Evolutionary conservation across 2,113 vertebrate species (phyloP).

Genomic region (Ammospiza nelsoni): DNA sequence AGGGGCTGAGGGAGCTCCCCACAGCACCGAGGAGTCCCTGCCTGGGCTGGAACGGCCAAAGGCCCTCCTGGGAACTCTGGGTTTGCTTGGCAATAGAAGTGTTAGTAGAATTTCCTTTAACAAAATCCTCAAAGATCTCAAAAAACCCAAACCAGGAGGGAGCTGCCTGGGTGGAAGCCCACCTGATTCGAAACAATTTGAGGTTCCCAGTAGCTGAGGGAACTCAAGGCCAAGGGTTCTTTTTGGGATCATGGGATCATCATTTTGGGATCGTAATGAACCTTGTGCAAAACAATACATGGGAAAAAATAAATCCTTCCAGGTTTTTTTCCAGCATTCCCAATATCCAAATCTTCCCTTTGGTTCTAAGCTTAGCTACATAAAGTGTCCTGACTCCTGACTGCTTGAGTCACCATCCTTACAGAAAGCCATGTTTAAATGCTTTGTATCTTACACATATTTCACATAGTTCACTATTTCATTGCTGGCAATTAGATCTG

Average conservation of each 20-base stretch:
- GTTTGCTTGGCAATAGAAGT: not conserved
- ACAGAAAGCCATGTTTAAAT: not conserved
- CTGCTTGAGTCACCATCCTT: not conserved
- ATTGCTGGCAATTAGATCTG: not conserved
- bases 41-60: not conserved
- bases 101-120: not conserved
- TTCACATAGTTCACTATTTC: not conserved
- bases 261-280: not conserved
- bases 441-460: not conserved
- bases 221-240: not conserved
- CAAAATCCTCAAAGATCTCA: not conserved
- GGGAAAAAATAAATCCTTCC: not conserved
- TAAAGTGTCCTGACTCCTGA: not conserved
- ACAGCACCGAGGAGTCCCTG: too few species aligned
- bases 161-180: not conserved
- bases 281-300: not conserved
- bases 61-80: not conserved
- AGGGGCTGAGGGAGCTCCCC: not conserved
- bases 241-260: not conserved
- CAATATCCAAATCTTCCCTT: not conserved
- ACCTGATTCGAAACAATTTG: not conserved
- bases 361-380: not conserved
- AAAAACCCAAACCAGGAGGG: fast-evolving
- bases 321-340: not conserved
- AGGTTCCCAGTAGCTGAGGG: not conserved